phyloP scores from a whole-genome alignment of 2,113 vertebrate species.

The Callithrix jacchus region DNA sequence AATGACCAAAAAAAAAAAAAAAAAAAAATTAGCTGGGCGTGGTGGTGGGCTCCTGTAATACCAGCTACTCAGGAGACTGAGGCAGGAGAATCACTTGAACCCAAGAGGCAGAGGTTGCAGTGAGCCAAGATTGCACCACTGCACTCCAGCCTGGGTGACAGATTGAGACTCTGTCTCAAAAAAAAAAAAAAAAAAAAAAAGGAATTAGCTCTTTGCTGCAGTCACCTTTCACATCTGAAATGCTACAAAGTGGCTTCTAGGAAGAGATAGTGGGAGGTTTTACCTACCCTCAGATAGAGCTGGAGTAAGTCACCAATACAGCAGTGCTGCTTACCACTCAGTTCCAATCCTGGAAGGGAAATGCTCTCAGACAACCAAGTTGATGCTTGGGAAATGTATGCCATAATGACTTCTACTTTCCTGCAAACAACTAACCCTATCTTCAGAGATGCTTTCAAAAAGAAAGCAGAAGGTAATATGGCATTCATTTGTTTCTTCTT shows the following conservation, averaged over 20 bases:
- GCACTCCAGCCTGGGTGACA: no score
- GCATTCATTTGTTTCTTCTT: neutral
- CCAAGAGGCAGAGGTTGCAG: no score
- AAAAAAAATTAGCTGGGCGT: no score
- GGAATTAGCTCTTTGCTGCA: neutral
- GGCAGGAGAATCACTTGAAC: no score
- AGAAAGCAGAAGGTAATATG: neutral
- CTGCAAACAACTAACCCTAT: neutral
- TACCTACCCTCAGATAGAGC: neutral
- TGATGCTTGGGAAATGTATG: accelerated
- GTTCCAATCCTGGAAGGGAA: neutral
- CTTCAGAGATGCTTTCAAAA: neutral
- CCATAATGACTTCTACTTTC: neutral
- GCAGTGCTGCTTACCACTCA: accelerated
- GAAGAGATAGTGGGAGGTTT: neutral
- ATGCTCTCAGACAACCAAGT: neutral
- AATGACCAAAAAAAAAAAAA: no score
- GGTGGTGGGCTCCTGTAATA: no score
- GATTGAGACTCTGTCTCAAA: no score
- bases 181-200: no score
- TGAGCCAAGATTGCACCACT: no score
- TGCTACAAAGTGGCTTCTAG: neutral
- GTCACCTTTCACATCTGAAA: neutral
- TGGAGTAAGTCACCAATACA: neutral
- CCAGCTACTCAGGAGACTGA: no score